Conservation (phyloP, 37 sponge, comb jelly and placozoan species). For the Agelas oroides region DNA sequence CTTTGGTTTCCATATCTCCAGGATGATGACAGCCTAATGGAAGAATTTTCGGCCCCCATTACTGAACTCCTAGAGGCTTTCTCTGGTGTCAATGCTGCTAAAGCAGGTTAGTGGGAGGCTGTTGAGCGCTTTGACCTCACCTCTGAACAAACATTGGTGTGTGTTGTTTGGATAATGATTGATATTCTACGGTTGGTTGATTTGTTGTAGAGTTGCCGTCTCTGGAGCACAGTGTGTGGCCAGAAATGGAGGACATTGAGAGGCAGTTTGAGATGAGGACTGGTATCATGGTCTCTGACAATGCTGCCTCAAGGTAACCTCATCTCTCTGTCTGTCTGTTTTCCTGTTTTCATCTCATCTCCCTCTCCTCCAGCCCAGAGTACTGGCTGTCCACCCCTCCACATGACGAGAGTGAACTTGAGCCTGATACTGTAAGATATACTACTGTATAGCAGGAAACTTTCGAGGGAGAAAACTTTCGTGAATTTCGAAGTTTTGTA, state of each 20-base stretch:
- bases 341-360: neutral
- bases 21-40: conserved; percentile 35
- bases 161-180: no score
- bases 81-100: neutral
- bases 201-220: conserved; percentile 1
- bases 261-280: conserved; percentile 60
- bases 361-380: conserved; percentile 51
- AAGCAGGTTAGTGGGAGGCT: no score
- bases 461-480: no score
- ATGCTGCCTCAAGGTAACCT: conserved; percentile 2
- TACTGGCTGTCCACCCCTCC: conserved; percentile 75
- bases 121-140: no score
- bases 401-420: conserved; percentile 68
- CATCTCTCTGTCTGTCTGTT: neutral
- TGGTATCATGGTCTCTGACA: neutral
- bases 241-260: conserved; percentile 52
- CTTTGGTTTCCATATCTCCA: no score
- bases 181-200: no score
- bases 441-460: no score
- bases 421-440: conserved; percentile 76
- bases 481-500: no score
- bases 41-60: conserved; percentile 26
- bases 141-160: no score
- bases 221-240: conserved; percentile 41
- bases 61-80: conserved; percentile 3